A percentile compares a stretch with the other conserved stretches of the same genome.
Evolutionary conservation across 2,888 invertebrate genomes (phyloP).

Genomic region (Cryptus armator): DNA sequence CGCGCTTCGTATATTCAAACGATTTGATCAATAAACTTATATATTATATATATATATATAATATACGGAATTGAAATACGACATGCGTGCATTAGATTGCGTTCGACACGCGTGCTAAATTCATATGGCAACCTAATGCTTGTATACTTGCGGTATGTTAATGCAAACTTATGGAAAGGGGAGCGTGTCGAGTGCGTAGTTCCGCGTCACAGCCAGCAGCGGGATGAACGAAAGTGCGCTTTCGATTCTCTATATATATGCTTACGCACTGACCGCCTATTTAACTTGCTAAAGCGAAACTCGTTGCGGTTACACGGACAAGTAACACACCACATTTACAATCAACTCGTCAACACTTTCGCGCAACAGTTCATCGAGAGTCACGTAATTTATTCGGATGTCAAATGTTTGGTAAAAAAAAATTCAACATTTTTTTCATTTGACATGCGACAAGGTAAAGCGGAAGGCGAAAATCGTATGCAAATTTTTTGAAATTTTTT

Average conservation of each 20-base stretch:
- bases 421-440: neutral
- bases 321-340: neutral
- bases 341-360: constrained; percentile 9
- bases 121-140: neutral
- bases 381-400: neutral
- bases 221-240: constrained; percentile 32
- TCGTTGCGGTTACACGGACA: constrained; percentile 18
- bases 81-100: neutral
- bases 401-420: no score
- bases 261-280: constrained; percentile 11
- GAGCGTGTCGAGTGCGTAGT: neutral
- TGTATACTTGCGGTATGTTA: neutral
- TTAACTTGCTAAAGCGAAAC: constrained; percentile 27
- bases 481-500: no score
- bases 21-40: neutral
- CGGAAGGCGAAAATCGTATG: no score
- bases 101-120: neutral
- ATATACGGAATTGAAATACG: neutral
- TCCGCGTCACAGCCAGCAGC: constrained; percentile 15
- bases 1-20: neutral
- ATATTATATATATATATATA: neutral
- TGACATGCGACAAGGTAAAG: no score
- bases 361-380: neutral
- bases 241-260: constrained; percentile 15
- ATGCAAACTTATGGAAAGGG: constrained; percentile 22